Base-by-base conservation (phyloP, 2,113 vertebrate genomes). In the Trachemys scripta region DNA sequence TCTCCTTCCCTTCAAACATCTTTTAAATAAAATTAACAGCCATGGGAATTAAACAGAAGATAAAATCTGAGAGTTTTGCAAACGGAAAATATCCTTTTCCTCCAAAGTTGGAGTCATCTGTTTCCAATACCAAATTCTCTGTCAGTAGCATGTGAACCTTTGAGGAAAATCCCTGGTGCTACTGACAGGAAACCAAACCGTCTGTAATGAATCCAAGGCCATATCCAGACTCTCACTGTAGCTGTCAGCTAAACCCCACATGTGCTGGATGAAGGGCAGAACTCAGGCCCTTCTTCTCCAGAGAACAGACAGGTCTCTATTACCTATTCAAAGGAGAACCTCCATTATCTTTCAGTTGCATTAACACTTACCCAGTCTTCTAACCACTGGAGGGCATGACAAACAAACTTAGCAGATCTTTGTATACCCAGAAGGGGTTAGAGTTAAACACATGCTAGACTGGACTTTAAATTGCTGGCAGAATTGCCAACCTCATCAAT, bases 1-100 rank as follows among this genome's bases (percentile, higher is more conserved):
- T 99, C 95, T 99, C 98, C 87, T 99, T 99, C 56, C 98, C 98
- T 95, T 99, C 98, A 97, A 99, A 99, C 98, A 99, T 99, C 99
- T 99, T 96, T 14, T 91, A 97, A 91, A 96, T 31, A 88, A 54
- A 96, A 65, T 78, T 69, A 90, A 92, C 81, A 79, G 85, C 13
- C 19, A n/a, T 87, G 35, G 59, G 83, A 51, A 82, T 90, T 59
- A 92, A 87, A 91, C 16, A 27, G 89, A 78, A 54, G 76, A 31
- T 45, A 59, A 0, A 87, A 42, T 92, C 51, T 82, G 90, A 81
- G 1, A 62, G 5, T 76, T 87, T 47, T 47, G 20, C 22, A 81
- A 25, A 35, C 85, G 94, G 27, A 89, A 45, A 65, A 85, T 17
- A 35, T 10, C 10, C 16, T 76, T 69, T 29, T 84, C 45, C 49